These are phyloP conservation scores for Chlorodrepanis virens DNA, from an alignment of 2,113 vertebrate genomes.

Conservation along the genomic window DNA sequence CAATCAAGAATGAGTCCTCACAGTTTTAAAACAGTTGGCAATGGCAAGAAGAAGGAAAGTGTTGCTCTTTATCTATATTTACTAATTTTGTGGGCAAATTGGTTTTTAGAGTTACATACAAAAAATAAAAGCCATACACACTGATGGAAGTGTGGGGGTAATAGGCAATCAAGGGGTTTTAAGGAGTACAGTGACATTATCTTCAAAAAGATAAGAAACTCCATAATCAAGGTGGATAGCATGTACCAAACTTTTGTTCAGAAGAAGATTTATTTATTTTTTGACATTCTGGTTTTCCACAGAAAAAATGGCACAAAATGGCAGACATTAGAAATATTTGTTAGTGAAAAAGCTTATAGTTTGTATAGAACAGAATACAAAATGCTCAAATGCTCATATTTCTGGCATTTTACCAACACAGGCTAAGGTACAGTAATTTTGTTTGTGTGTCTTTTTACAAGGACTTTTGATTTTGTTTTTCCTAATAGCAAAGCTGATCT, in stretches of 20 bases:
- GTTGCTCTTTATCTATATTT: background rate
- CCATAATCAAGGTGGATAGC: background rate
- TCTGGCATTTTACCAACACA: background rate
- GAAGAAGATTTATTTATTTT: background rate
- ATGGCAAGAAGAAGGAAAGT: background rate
- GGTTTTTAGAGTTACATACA: background rate
- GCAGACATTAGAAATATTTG: background rate
- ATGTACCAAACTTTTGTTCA: background rate
- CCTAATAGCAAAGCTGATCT: background rate
- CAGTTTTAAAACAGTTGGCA: background rate
- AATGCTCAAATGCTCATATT: background rate
- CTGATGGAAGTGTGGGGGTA: background rate
- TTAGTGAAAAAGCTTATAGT: background rate
- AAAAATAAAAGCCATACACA: background rate
- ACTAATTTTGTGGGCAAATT: background rate
- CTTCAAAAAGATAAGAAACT: background rate
- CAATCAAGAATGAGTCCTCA: background rate
- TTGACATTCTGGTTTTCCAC: background rate
- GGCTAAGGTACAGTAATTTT: background rate
- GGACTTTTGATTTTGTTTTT: background rate
- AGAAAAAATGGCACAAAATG: background rate
- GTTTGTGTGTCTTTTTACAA: background rate
- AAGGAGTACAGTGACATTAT: background rate
- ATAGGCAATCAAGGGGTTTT: background rate
- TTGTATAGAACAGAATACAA: background rate